Evolutionary conservation across 2,888 invertebrate species (phyloP).

Genomic region (Microdon myrmicae): DNA sequence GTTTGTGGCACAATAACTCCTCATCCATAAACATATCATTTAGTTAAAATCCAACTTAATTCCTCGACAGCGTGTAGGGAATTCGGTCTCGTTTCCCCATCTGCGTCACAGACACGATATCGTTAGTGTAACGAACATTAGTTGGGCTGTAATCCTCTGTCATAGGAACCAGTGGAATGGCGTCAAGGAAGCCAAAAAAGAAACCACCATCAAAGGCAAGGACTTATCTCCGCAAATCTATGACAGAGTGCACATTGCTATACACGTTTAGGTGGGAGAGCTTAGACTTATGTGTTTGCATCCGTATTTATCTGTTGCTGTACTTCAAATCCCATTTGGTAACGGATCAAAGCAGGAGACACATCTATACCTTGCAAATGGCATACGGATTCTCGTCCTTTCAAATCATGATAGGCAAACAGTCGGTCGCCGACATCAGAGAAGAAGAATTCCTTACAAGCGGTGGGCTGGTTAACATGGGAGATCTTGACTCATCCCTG

Average conservation of each 20-base stretch:
- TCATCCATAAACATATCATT: constrained; percentile 51
- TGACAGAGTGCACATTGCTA: constrained; percentile 16
- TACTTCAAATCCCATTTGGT: constrained; percentile 22
- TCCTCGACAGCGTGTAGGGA: constrained; percentile 35
- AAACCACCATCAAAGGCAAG: constrained; percentile 34
- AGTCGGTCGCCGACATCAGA: constrained; percentile 14
- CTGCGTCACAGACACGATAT: too few relatives aligned
- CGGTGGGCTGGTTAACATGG: constrained; percentile 30
- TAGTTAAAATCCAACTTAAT: constrained; percentile 46
- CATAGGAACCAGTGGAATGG: constrained; percentile 41
- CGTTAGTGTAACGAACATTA: constrained; percentile 40
- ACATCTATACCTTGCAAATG: constrained; percentile 27
- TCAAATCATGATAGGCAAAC: constrained; percentile 26
- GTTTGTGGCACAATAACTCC: constrained; percentile 51
- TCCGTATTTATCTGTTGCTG: constrained; percentile 5
- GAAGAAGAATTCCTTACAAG: constrained; percentile 16
- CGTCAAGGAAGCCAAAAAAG: too few relatives aligned
- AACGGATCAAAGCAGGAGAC: constrained; percentile 18
- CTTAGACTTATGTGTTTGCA: constrained; percentile 14
- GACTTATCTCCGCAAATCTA: constrained; percentile 45
- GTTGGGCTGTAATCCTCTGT: constrained; percentile 44
- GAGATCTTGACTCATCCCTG: constrained; percentile 35
- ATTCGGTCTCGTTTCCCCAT: too few relatives aligned
- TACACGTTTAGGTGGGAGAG: constrained; percentile 12
- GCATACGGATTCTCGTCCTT: constrained; percentile 32